These are phyloP conservation scores for Antrozous pallidus DNA, from an alignment of 2,797 vertebrate species.

Conservation along the genomic window DNA sequence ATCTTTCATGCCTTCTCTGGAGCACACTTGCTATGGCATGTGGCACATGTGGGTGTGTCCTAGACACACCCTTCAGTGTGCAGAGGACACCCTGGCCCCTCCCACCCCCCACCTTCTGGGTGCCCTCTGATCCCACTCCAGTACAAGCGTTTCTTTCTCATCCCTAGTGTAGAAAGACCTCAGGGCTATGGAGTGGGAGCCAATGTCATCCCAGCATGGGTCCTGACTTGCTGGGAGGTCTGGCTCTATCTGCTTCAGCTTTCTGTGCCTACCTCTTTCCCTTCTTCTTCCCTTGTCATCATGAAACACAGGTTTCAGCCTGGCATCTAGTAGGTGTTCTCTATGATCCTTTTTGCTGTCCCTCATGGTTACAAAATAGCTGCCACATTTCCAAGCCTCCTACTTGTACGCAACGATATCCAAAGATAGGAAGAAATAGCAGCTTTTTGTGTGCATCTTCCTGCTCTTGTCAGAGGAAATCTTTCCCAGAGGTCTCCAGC, in stretches of 20 bases:
- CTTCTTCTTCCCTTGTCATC: not conserved
- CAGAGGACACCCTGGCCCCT: not conserved
- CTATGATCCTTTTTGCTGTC: not conserved
- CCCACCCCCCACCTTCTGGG: not conserved
- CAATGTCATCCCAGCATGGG: not conserved
- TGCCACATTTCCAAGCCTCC: not conserved
- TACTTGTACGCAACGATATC: not conserved
- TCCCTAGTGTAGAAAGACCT: not conserved
- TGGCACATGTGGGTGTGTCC: rapidly evolving
- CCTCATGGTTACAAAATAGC: not conserved
- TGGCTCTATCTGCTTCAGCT: not conserved
- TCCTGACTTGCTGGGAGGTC: not conserved
- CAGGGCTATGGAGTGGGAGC: not conserved
- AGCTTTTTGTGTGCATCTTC: not conserved
- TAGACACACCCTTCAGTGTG: not conserved
- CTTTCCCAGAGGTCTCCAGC: not conserved
- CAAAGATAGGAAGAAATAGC: not conserved
- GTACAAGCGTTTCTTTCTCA: too few species aligned
- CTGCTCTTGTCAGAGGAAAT: not conserved
- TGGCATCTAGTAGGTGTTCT: not conserved
- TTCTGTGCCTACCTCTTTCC: not conserved
- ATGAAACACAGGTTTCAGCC: not conserved
- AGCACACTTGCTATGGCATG: not conserved
- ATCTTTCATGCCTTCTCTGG: not conserved
- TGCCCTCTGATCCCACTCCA: not conserved